Percentiles rank a stretch among this genome's conserved stretches.
These are phyloP conservation scores for Stratiolaelaps scimitus DNA, from an alignment of 1,140 invertebrate genomes.

Conservation along the genomic window DNA sequence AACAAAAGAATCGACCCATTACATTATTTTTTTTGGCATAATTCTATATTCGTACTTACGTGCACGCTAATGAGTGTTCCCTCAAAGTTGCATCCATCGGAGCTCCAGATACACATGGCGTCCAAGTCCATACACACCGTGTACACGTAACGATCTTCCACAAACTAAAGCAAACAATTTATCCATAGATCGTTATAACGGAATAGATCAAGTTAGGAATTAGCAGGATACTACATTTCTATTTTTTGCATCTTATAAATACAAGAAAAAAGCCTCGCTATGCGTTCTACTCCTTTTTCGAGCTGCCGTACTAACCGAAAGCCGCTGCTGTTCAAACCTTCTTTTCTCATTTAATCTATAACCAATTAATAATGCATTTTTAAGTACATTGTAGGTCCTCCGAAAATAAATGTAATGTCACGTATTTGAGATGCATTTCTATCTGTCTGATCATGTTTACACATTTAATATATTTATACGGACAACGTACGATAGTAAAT, in stretches of 20 bases:
- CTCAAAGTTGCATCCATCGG: constrained; percentile 17
- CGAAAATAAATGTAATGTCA: not conserved
- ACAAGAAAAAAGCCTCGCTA: too few species aligned
- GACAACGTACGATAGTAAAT: not conserved
- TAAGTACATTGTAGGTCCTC: too few species aligned
- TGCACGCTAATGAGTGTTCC: not conserved
- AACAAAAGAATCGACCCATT: too few species aligned
- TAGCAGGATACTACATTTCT: too few species aligned
- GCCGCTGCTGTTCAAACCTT: too few species aligned
- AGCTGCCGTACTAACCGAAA: too few species aligned
- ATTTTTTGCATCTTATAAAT: too few species aligned
- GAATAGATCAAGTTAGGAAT: too few species aligned
- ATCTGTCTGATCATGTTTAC: not conserved
- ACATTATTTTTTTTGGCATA: not conserved
- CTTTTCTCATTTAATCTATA: too few species aligned
- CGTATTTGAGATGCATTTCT: not conserved
- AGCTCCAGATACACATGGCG: constrained; percentile 21
- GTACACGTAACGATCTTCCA: constrained; percentile 26
- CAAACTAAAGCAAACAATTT: not conserved
- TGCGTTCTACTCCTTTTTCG: too few species aligned
- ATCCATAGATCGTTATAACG: too few species aligned
- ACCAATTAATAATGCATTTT: too few species aligned
- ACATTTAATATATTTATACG: not conserved
- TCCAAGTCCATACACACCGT: not conserved
- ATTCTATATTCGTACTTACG: not conserved